Base-by-base conservation (phyloP, 2,888 invertebrate species). In the Diploptera punctata region DNA sequence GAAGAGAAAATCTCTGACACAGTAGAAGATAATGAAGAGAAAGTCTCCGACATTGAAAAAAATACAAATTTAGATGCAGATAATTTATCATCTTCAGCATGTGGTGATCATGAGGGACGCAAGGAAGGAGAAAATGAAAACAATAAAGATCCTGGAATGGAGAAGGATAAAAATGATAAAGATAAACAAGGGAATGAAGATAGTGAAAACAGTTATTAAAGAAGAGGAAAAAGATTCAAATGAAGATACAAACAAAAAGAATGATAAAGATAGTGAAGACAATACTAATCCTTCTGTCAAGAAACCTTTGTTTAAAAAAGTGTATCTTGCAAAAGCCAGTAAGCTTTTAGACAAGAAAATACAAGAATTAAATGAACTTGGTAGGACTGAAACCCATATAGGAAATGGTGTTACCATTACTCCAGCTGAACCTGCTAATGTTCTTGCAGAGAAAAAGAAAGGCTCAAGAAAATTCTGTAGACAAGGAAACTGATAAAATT, bases 321-420 rank as follows among this genome's bases (percentile, higher is more conserved):
- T 54, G 29, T 44, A 67, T 13, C 52, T 24, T 21, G 24, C 52
- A 52, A 67, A 49, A 29, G n/a, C 60, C 19, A 62, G 52, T 61
- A 61, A 31, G 16, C 61, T 54, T 52, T 29, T 62, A 18, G 67
- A 54, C 5, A 57, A 68, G 19, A 57, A 54, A 13, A 54, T 38
- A 24, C 16, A 60, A 57, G 31, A 33, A 7, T 7, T 4, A 38
- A 62, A 44, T 60, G 62, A 62, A 26, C n/a, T 60, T 5, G 24
- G n/a, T 61, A 26, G 10, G 19, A 70, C 43, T 61, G 24, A 70
- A 43, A 7, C 10, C 3, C 60, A 24, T 3, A 10, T 54, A 60
- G 21, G 21, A 60, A 57, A 16, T 57, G 57, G 26, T 57, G 57
- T 31, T 1, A 57, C 31, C n/a, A n/a, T 31, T 16, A 57, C 57